phyloP scores from a whole-genome alignment of 2,888 invertebrate genomes.

The Lasius platythorax region DNA sequence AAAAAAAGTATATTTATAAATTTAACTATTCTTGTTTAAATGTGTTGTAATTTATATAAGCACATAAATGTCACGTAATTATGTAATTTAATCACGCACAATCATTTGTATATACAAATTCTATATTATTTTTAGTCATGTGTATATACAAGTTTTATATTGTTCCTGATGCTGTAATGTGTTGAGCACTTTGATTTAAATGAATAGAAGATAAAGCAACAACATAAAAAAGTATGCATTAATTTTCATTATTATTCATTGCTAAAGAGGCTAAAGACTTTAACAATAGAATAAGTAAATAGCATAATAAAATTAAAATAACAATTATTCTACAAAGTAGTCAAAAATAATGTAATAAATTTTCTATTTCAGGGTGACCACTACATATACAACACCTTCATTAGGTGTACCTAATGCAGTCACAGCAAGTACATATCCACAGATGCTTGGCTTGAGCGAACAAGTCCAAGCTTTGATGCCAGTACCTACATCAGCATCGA shows the following conservation, averaged over 20 bases:
- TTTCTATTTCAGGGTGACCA: conserved; percentile 85
- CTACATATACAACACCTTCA: conserved; percentile 85
- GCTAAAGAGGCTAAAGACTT: background rate
- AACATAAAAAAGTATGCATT: background rate
- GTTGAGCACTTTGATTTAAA: conserved; percentile 22
- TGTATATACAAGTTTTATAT: conserved; percentile 13
- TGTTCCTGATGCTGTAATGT: conserved; percentile 12
- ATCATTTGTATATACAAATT: conserved; percentile 9
- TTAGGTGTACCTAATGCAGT: conserved; percentile 83
- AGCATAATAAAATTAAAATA: conserved; percentile 14
- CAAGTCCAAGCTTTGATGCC: conserved; percentile 85
- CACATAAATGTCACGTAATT: conserved; percentile 17
- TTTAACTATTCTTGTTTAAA: conserved; percentile 14
- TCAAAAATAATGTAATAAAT: conserved; percentile 34
- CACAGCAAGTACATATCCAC: conserved; percentile 84
- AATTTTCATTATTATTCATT: background rate
- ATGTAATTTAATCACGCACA: conserved; percentile 11
- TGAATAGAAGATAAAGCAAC: background rate
- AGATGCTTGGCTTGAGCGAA: conserved; percentile 86
- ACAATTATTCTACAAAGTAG: background rate
- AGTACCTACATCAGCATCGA: conserved; percentile 82
- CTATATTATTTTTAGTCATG: conserved; percentile 2
- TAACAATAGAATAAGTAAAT: conserved; percentile 15
- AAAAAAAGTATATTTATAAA: conserved; percentile 16
- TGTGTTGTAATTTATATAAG: conserved; percentile 9